Evolutionary conservation across 2,888 invertebrate species (phyloP).

Genomic region (Trissolcus japonicus): DNA sequence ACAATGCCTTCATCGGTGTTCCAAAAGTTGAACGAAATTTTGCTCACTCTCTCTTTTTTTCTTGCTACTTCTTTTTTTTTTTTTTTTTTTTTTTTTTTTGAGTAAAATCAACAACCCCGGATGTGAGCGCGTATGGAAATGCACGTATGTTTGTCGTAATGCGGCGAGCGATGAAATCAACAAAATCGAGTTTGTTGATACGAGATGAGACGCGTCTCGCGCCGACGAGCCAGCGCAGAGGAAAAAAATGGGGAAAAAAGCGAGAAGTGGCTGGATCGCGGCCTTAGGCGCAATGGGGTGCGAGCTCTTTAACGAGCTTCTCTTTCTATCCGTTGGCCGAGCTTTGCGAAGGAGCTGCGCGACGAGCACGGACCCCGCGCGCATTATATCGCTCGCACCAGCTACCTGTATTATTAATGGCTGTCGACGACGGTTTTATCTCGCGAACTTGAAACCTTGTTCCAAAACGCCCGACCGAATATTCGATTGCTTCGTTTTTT

Average conservation of each 20-base stretch:
- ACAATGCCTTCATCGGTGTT: conserved; percentile 37
- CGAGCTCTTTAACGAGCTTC: conserved; percentile 41
- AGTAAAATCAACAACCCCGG: conserved; percentile 29
- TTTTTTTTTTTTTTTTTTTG: neutral
- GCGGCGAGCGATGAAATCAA: conserved; percentile 9
- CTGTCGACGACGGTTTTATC: conserved; percentile 48
- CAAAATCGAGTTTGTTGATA: conserved; percentile 42
- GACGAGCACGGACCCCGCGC: conserved; percentile 35
- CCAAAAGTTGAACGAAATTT: conserved; percentile 15
- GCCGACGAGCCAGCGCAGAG: conserved; percentile 1
- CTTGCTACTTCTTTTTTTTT: neutral
- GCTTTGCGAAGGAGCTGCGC: conserved; percentile 34
- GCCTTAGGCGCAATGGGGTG: conserved; percentile 48
- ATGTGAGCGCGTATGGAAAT: conserved; percentile 22
- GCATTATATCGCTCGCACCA: conserved; percentile 54
- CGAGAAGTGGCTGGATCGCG: conserved; percentile 7
- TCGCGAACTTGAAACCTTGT: conserved; percentile 41
- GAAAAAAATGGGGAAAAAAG: conserved; percentile 7
- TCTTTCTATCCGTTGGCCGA: conserved; percentile 28
- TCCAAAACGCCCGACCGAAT: conserved; percentile 32
- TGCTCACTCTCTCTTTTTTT: neutral
- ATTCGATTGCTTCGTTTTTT: conserved; percentile 29
- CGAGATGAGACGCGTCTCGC: neutral
- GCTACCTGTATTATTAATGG: conserved; percentile 56
- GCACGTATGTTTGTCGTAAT: conserved; percentile 40